Base-by-base conservation (phyloP, 2,113 vertebrate genomes). In the Neotoma lepida region DNA sequence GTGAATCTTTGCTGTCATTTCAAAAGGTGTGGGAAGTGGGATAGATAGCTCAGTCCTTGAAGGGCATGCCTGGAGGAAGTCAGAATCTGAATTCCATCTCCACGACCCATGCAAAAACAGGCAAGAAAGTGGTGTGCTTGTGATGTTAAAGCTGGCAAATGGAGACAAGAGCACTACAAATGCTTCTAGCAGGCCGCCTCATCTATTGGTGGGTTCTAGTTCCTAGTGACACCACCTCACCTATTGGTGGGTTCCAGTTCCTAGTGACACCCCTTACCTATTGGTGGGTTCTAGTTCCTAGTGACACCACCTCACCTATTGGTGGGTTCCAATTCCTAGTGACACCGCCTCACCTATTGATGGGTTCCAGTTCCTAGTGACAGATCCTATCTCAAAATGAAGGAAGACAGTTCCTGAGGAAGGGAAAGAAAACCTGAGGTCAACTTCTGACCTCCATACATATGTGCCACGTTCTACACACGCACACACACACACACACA, bases 1-100 rank as follows among this genome's bases (percentile, higher is more conserved):
- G 30, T 92, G 10, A 94, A 76, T 84, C 35, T 96, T 71, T 35
- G 26, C 9, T 30, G 44, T 39, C 30, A 86, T 2, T 74, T 87
- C 4, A 54, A 39, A 71, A 18, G 20, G 24, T 68, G 6, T 54
- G 6, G 15, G 5, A 49, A 49, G 7, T 0, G 26, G 33, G 13
- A 8, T 15, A 28, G 12, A 28, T 9, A n/a, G 20, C 35, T 54
- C 6, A 14, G 13, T 41, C 4, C 1, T 39, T 17, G 8, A 54
- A 70, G 14, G 20, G 2, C 46, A 28, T 87, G 1, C 2, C 33
- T 51, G 4, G 13, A 24, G 54, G 28, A 4, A 3, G 26, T 26
- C 2, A 70, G 64, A 20, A 4, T 30, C 9, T 68, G 13, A 26
- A 3, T 51, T 70, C 46, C 12, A 9, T n/a, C 46, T 13, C 9